These are phyloP conservation scores for Zonotrichia albicollis DNA, from an alignment of 2,797 vertebrate species.

Conservation along the genomic window DNA sequence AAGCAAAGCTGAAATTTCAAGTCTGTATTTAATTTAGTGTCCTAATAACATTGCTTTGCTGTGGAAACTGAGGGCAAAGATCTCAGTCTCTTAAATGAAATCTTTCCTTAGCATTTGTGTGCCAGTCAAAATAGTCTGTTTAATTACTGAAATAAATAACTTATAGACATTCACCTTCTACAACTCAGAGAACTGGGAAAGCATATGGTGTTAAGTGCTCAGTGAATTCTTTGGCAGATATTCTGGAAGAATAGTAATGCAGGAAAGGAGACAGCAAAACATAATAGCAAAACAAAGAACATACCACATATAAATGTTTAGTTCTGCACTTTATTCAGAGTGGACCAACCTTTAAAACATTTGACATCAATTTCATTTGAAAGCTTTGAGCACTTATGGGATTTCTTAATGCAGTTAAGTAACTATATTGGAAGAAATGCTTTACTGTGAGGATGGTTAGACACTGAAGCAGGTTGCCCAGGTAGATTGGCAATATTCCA, in stretches of 20 bases:
- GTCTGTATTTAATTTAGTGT: conserved; percentile 12
- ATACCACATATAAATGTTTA: neutral
- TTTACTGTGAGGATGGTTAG: neutral
- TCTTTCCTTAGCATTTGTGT: neutral
- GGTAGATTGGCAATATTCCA: neutral
- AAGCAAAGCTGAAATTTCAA: conserved; percentile 4
- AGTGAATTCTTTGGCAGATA: neutral
- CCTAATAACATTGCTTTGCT: conserved; percentile 2
- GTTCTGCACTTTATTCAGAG: neutral
- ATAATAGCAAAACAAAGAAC: neutral
- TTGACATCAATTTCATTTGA: neutral
- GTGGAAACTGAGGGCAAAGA: neutral
- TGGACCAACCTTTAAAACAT: neutral
- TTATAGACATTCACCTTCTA: neutral
- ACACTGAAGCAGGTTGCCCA: neutral
- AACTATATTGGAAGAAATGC: neutral
- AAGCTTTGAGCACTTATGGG: neutral
- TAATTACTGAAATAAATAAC: neutral
- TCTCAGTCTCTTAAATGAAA: neutral
- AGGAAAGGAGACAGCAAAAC: neutral
- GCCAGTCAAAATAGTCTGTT: neutral
- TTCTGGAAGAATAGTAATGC: neutral
- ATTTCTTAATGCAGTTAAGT: neutral
- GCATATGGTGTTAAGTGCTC: neutral
- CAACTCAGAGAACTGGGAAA: neutral